Evolutionary conservation across 2,797 vertebrate genomes (phyloP).

Genomic region (Garrulus glandarius): DNA sequence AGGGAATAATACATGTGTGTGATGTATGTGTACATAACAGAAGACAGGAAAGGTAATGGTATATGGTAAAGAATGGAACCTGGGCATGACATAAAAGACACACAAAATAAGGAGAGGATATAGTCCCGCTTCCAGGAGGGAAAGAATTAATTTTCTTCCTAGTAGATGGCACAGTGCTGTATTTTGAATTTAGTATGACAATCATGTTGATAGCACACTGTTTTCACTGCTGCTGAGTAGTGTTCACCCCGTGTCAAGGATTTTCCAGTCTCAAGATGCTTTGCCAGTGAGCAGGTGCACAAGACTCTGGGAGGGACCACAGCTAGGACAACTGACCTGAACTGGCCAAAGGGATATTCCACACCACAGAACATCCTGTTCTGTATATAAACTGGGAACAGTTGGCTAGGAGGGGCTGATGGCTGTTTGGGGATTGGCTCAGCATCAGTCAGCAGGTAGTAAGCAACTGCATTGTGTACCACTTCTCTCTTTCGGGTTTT

Average conservation of each 20-base stretch:
- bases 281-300: background rate
- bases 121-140: background rate
- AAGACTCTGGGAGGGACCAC: background rate
- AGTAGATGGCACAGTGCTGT: background rate
- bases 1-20: background rate
- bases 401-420: background rate
- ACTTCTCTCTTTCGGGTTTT: background rate
- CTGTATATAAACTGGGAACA: too few relatives aligned
- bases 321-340: background rate
- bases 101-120: background rate
- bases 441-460: background rate
- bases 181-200: background rate
- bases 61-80: background rate
- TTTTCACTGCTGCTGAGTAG: background rate
- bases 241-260: background rate
- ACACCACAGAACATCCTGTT: background rate
- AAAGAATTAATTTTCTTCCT: background rate
- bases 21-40: fast-evolving
- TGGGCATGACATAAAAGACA: background rate
- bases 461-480: background rate
- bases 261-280: background rate
- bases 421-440: background rate
- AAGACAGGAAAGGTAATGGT: background rate
- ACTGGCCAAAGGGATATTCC: background rate
- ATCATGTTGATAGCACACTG: background rate